Conservation (phyloP, 2,888 invertebrate species). For the Linyphia triangularis region DNA sequence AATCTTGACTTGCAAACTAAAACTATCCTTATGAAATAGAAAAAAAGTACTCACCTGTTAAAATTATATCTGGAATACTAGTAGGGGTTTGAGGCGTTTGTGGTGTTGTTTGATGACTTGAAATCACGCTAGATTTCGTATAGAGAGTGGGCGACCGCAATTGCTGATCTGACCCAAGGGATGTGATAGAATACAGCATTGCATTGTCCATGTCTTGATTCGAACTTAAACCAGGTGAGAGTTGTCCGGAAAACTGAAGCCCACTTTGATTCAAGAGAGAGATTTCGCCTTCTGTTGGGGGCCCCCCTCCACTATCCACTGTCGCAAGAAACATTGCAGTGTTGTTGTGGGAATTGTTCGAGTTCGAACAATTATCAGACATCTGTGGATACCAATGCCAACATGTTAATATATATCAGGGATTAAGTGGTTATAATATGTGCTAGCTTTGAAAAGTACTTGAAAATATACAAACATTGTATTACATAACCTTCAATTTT, state of each 20-base stretch:
- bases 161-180: constrained; percentile 66
- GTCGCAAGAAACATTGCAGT: constrained; percentile 73
- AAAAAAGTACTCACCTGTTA: constrained; percentile 88
- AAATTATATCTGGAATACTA: constrained; percentile 89
- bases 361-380: constrained; percentile 68
- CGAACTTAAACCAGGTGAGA: constrained; percentile 63
- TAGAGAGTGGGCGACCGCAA: constrained; percentile 74
- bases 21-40: too few relatives aligned
- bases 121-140: constrained; percentile 74
- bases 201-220: constrained; percentile 70
- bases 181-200: constrained; percentile 71
- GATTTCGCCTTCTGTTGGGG: constrained; percentile 56
- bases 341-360: constrained; percentile 62
- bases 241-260: constrained; percentile 59
- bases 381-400: constrained; percentile 55
- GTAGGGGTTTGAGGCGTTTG: constrained; percentile 88
- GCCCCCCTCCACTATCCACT: constrained; percentile 69
- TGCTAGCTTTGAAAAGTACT: too few relatives aligned
- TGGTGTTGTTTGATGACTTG: constrained; percentile 81
- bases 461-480: too few relatives aligned
- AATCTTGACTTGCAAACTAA: too few relatives aligned
- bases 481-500: too few relatives aligned
- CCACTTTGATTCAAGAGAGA: constrained; percentile 45
- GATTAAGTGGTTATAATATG: too few relatives aligned
- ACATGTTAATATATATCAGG: too few relatives aligned